These are phyloP conservation scores for Proales similis DNA, from an alignment of 1,140 invertebrate genomes.

Conservation along the genomic window DNA sequence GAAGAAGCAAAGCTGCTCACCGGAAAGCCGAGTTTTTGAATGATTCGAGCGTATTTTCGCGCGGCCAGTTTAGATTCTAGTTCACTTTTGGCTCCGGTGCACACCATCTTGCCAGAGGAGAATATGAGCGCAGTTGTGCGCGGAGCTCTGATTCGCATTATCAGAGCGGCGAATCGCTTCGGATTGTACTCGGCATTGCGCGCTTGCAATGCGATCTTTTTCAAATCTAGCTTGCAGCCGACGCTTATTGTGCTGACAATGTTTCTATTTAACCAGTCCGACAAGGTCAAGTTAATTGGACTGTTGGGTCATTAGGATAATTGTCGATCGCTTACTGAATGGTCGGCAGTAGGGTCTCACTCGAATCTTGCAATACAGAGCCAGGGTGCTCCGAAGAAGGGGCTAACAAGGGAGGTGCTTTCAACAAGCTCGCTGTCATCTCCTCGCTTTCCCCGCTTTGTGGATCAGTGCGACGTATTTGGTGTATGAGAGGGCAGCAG, in stretches of 20 bases:
- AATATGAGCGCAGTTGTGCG: slow-evolving; percentile 97
- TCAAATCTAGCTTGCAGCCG: slow-evolving; percentile 62
- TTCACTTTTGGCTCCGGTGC: slow-evolving; percentile 98
- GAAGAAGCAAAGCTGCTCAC: slow-evolving; percentile 57
- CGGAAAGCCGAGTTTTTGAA: slow-evolving; percentile 92
- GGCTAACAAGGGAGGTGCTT: too few species aligned
- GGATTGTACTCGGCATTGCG: slow-evolving; percentile 99
- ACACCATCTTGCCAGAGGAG: slow-evolving; percentile 99
- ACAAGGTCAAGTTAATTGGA: too few species aligned
- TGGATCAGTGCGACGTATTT: too few species aligned
- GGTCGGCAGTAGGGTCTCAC: too few species aligned
- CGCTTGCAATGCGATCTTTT: slow-evolving; percentile 92
- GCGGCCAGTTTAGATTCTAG: slow-evolving; percentile 91
- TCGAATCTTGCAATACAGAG: too few species aligned
- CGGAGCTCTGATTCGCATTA: slow-evolving; percentile 97
- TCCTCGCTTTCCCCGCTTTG: too few species aligned
- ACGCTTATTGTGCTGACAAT: slow-evolving; percentile 95
- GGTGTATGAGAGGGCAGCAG: too few species aligned
- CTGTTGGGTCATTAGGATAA: too few species aligned
- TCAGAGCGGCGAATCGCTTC: slow-evolving; percentile 98
- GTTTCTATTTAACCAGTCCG: too few species aligned
- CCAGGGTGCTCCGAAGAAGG: too few species aligned
- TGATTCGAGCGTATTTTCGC: slow-evolving; percentile 95
- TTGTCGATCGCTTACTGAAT: too few species aligned
- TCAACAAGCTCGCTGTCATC: too few species aligned